Base-by-base conservation (phyloP, 2,888 invertebrate species). In the Corbicula japonica region DNA sequence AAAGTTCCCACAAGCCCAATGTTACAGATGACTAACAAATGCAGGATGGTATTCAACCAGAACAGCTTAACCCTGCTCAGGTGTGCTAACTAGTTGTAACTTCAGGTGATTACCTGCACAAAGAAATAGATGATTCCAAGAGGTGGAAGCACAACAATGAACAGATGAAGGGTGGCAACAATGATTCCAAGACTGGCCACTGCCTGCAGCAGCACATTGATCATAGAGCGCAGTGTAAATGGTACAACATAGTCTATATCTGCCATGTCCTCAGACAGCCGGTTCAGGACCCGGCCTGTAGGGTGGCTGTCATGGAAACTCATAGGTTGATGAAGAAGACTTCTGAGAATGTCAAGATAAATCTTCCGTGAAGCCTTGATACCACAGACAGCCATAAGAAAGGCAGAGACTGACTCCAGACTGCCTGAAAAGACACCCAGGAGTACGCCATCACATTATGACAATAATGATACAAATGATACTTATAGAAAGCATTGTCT, bases 231-330 rank as follows among this genome's bases (percentile, higher is more conserved):
- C 6, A 91, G 15, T 8, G 91, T 89, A 79, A 92, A 92, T 30
- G 91, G 92, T 61, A 92, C 72, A 32, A 91, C 89, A 82, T 83
- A 83, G 79, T 92, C 92, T 41, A 92, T 61, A 21, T 87, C 88
- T 0, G 84, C 87, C 28, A 92, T 85, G 75, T 92, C 92, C 52
- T 84, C 87, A 18, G 86, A 77, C 54, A 86, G 87, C 46, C 94
- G 89, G 84, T 94, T 94, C 58, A 94, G 76, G 50, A 94, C 91
- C 41, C 94, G 88, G 30, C 94, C 94, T 15, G 91, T 85, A 10
- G 94, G 94, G n/a, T 93, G 94, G 12, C 90, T 88, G 30, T 91
- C 89, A 86, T 87, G 90, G 74, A 91, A 90, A 18, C 66, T 61
- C 77, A 91, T 52, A 18, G 92, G 90, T 21, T 71, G 84, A 89